These are phyloP conservation scores for Etheostoma spectabile DNA, from an alignment of 2,113 vertebrate genomes.

Conservation along the genomic window DNA sequence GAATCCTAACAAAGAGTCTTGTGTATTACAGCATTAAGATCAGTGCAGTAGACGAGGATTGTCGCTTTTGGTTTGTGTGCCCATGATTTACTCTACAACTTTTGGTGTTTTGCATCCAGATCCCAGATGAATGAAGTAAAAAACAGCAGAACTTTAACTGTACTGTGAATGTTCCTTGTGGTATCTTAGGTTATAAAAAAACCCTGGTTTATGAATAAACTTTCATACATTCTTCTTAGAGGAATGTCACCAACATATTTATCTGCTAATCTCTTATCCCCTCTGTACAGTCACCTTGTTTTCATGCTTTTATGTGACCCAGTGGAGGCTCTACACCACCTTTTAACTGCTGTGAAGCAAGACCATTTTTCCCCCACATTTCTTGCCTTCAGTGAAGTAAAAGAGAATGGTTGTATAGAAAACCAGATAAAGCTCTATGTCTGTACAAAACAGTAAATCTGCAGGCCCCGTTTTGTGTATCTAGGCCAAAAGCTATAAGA, in stretches of 20 bases:
- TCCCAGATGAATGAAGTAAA: neutral
- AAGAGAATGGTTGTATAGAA: constrained; percentile 20
- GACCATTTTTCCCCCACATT: constrained; percentile 1
- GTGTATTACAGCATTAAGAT: neutral
- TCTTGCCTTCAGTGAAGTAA: constrained; percentile 21
- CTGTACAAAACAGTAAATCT: constrained; percentile 56
- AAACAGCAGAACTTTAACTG: neutral
- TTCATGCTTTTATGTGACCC: constrained; percentile 13
- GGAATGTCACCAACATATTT: neutral
- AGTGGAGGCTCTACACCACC: constrained; percentile 18
- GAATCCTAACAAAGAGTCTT: neutral
- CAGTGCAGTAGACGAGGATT: neutral
- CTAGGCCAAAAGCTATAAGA: constrained; percentile 67
- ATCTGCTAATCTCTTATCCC: constrained; percentile 10
- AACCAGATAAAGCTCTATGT: constrained; percentile 33
- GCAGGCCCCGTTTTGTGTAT: constrained; percentile 56
- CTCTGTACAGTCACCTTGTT: constrained; percentile 3
- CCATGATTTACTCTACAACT: neutral
- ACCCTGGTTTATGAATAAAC: neutral
- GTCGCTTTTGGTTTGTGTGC: neutral
- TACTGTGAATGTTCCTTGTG: neutral
- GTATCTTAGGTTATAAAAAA: neutral
- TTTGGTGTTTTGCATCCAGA: neutral
- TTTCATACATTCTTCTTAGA: neutral
- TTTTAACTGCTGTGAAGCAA: constrained; percentile 39